phyloP scores from a whole-genome alignment of 2,797 vertebrate genomes.

The Delichon dasypus region DNA sequence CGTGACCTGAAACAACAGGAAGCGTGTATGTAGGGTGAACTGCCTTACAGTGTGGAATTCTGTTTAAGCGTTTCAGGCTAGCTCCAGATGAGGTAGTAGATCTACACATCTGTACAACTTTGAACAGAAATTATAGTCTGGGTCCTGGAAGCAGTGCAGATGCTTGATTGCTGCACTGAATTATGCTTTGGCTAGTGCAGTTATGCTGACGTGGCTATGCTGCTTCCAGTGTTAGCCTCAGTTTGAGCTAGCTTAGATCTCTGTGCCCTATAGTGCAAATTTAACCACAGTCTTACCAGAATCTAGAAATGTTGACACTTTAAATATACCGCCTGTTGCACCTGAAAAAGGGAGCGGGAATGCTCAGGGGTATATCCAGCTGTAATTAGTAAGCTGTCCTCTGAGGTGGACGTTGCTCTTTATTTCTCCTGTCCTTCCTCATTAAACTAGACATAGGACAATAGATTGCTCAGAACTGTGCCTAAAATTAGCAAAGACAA shows the following conservation, averaged over 20 bases:
- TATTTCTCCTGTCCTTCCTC: background rate
- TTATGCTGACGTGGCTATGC: background rate
- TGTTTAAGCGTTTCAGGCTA: slow-evolving; percentile 36
- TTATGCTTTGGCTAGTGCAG: slow-evolving; percentile 37
- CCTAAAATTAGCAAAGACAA: background rate
- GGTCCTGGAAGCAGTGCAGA: background rate
- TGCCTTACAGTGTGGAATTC: background rate
- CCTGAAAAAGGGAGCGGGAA: background rate
- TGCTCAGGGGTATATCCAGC: background rate
- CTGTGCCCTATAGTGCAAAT: background rate
- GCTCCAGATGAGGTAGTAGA: slow-evolving; percentile 38
- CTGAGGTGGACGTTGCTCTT: background rate
- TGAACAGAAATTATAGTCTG: background rate
- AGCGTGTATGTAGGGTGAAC: background rate
- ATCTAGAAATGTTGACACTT: background rate
- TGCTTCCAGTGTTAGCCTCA: background rate
- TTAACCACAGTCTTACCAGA: background rate
- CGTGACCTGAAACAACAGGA: slow-evolving; percentile 30
- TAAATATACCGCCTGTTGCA: background rate
- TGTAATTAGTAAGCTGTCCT: background rate
- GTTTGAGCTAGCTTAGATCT: background rate
- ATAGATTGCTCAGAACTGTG: background rate
- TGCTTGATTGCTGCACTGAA: background rate
- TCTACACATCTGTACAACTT: slow-evolving; percentile 16
- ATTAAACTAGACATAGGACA: background rate